Percentiles rank a stretch among this genome's conserved stretches.
Evolutionary conservation across 2,888 invertebrate species (phyloP).

Genomic region (Spialia ferax): DNA sequence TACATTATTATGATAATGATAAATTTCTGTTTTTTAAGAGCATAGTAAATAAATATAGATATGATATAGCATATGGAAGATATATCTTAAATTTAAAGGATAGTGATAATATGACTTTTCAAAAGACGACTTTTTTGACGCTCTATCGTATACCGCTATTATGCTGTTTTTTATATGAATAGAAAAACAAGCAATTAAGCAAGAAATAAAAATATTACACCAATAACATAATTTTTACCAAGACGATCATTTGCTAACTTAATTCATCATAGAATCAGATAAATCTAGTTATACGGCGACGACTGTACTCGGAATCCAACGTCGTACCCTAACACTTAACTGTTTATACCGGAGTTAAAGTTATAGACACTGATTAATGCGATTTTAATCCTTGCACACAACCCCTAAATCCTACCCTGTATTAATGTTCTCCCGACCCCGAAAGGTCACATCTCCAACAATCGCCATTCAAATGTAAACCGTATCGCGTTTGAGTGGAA

Average conservation of each 20-base stretch:
- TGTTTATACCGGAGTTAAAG: conserved; percentile 85
- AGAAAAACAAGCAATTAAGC: too few species aligned
- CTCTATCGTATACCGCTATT: too few species aligned
- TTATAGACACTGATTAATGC: conserved; percentile 90
- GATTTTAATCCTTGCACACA: conserved; percentile 89
- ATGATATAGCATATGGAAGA: too few species aligned
- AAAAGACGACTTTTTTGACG: too few species aligned
- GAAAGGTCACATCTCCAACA: conserved; percentile 72
- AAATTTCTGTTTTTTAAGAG: too few species aligned
- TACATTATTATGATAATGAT: too few species aligned
- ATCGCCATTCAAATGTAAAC: conserved; percentile 60
- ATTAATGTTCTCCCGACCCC: conserved; percentile 82
- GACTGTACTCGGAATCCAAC: conserved; percentile 70
- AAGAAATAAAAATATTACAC: neutral
- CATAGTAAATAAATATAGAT: too few species aligned
- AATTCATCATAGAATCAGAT: neutral
- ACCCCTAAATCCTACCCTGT: conserved; percentile 87
- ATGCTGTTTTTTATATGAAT: too few species aligned
- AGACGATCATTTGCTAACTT: neutral
- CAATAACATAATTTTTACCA: neutral
- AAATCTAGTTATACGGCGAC: conserved; percentile 38
- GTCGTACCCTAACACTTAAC: conserved; percentile 84
- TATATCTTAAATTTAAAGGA: too few species aligned
- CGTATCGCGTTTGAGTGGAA: conserved; percentile 54
- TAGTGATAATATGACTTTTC: too few species aligned